These are phyloP conservation scores for Atta colombica DNA, from an alignment of 1,140 invertebrate species.

Conservation along the genomic window DNA sequence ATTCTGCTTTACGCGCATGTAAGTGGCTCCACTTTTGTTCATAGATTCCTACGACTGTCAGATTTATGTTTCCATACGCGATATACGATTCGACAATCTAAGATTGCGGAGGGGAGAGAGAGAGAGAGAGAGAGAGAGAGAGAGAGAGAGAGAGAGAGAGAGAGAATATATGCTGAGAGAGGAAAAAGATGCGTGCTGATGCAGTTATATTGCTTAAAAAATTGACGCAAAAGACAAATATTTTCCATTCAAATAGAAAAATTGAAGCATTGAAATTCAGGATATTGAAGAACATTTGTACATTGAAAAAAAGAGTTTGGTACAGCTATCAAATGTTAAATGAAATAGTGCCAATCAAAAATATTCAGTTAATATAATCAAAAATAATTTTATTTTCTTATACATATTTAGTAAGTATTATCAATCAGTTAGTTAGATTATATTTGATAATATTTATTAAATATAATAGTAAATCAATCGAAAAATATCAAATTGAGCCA, in stretches of 20 bases:
- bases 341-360: no score
- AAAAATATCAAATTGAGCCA: no score
- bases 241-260: not conserved
- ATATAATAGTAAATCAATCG: no score
- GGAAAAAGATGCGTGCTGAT: not conserved
- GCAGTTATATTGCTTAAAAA: not conserved
- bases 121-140: not conserved
- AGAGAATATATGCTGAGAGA: constrained; percentile 53
- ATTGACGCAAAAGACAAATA: no score
- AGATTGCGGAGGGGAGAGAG: not conserved
- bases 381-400: no score
- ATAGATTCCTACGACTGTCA: constrained; percentile 83
- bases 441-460: no score
- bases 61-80: constrained; percentile 79
- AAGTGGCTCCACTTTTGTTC: constrained; percentile 85
- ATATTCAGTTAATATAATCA: no score
- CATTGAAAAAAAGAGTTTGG: no score
- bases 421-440: no score
- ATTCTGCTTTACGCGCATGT: constrained; percentile 82
- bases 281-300: no score
- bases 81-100: constrained; percentile 62
- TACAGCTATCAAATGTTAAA: no score
- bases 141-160: not conserved
- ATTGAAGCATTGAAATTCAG: not conserved
- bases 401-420: no score